phyloP scores from a whole-genome alignment of 2,797 vertebrate species.

The Taenioides sp. region DNA sequence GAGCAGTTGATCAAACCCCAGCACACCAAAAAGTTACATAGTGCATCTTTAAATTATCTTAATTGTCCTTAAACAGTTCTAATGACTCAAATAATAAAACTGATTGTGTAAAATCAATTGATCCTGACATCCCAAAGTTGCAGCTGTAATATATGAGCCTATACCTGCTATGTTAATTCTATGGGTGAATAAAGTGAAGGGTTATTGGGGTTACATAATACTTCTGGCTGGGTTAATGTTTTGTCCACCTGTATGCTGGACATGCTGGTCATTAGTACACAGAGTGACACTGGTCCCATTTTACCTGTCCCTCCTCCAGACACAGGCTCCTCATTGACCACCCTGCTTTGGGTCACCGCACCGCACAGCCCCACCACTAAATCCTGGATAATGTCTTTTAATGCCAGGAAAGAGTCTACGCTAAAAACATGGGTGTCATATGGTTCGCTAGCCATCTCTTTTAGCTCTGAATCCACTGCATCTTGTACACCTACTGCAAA shows the following conservation, averaged over 20 bases:
- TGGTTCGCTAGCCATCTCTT: conserved; percentile 82
- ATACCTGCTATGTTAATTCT: conserved; percentile 68
- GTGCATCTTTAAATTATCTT: not conserved
- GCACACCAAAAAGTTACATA: not conserved
- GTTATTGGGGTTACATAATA: conserved; percentile 64
- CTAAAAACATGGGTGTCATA: conserved; percentile 80
- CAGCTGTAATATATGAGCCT: conserved; percentile 44
- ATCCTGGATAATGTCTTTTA: conserved; percentile 82
- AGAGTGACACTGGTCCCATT: conserved; percentile 65
- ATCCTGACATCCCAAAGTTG: conserved; percentile 1
- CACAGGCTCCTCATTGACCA: conserved; percentile 73
- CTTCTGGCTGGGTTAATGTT: conserved; percentile 58
- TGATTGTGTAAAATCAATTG: not conserved
- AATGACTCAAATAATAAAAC: conserved; percentile 12
- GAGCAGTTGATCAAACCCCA: too few species aligned
- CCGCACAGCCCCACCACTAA: conserved; percentile 81
- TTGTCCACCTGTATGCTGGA: conserved; percentile 51
- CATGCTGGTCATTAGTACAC: conserved; percentile 67
- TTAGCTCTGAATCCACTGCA: conserved; percentile 80
- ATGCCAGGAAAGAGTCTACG: conserved; percentile 84
- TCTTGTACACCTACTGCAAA: conserved; percentile 88
- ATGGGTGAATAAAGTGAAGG: conserved; percentile 46
- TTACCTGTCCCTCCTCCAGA: conserved; percentile 86
- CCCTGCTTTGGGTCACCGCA: conserved; percentile 68
- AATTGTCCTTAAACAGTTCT: not conserved